A percentile compares a stretch with the other conserved stretches of the same genome.
Evolutionary conservation across 2,797 vertebrate species (phyloP).

Genomic region (Heterohyrax brucei): DNA sequence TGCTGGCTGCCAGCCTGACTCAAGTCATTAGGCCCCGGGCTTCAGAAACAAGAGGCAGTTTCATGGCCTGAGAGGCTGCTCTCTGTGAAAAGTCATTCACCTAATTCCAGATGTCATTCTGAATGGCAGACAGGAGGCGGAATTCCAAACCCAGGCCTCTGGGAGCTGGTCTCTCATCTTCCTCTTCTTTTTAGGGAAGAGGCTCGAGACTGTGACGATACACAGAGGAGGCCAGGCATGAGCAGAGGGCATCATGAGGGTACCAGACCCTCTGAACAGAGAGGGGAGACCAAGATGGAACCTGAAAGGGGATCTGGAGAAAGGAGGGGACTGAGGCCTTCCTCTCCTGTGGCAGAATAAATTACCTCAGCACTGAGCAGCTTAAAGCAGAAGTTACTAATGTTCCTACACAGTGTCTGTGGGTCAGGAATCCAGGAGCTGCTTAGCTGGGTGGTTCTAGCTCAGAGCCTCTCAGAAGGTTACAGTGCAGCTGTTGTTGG

Average conservation of each 20-base stretch:
- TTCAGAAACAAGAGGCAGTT: slow-evolving; percentile 58
- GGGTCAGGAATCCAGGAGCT: background rate
- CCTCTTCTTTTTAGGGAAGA: background rate
- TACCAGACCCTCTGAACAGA: background rate
- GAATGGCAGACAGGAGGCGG: background rate
- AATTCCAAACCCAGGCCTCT: background rate
- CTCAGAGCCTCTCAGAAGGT: background rate
- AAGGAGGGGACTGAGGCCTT: background rate
- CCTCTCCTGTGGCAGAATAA: background rate
- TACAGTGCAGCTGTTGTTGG: background rate
- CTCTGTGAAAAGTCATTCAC: slow-evolving; percentile 49
- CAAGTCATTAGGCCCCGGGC: slow-evolving; percentile 42
- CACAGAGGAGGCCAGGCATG: background rate
- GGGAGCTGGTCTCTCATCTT: background rate
- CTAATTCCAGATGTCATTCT: slow-evolving; percentile 36
- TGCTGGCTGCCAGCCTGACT: slow-evolving; percentile 16
- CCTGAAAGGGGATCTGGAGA: background rate
- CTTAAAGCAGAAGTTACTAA: slow-evolving; percentile 11
- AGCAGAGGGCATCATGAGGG: background rate
- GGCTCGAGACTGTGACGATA: background rate
- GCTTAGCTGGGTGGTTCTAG: background rate
- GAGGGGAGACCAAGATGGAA: background rate
- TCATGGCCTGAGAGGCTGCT: slow-evolving; percentile 30
- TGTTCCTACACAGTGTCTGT: background rate
- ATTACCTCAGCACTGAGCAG: background rate